Conservation (phyloP, 2,888 invertebrate genomes). For the Calameuta filiformis region DNA sequence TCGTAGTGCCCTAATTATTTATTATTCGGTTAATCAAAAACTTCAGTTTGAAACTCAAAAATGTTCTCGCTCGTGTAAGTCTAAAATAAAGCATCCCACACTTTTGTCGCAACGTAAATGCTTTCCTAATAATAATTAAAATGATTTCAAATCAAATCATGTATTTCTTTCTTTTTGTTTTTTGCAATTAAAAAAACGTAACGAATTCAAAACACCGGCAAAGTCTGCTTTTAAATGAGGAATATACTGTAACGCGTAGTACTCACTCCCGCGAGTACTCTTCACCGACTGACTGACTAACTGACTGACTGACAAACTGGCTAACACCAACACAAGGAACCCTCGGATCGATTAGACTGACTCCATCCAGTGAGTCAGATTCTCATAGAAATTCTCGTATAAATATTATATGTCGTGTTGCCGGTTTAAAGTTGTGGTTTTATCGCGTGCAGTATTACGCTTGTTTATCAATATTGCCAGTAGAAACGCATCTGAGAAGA, state of each 20-base stretch:
- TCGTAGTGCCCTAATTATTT: not conserved
- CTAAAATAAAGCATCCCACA: not conserved
- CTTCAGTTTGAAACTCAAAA: not conserved
- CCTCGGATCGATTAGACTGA: not conserved
- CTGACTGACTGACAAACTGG: constrained; percentile 5
- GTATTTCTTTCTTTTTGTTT: not conserved
- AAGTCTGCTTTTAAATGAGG: not conserved
- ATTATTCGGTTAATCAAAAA: not conserved
- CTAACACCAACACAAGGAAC: constrained; percentile 1
- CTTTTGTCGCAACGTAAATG: not conserved
- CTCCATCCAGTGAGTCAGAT: not conserved
- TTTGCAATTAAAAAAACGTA: not conserved
- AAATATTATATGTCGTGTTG: not conserved
- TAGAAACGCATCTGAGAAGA: not conserved
- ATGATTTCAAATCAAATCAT: not conserved
- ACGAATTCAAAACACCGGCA: not conserved
- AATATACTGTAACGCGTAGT: not conserved
- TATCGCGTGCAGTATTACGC: not conserved
- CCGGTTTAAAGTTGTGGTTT: not conserved
- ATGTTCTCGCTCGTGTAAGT: not conserved
- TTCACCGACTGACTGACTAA: not conserved
- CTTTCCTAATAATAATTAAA: not conserved
- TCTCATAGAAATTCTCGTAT: not conserved
- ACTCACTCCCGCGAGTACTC: constrained; percentile 2
- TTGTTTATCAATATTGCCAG: not conserved